A percentile compares a stretch with the other conserved stretches of the same genome.
These are phyloP conservation scores for Corythaeola cristata DNA, from an alignment of 2,113 vertebrate species.

Conservation along the genomic window DNA sequence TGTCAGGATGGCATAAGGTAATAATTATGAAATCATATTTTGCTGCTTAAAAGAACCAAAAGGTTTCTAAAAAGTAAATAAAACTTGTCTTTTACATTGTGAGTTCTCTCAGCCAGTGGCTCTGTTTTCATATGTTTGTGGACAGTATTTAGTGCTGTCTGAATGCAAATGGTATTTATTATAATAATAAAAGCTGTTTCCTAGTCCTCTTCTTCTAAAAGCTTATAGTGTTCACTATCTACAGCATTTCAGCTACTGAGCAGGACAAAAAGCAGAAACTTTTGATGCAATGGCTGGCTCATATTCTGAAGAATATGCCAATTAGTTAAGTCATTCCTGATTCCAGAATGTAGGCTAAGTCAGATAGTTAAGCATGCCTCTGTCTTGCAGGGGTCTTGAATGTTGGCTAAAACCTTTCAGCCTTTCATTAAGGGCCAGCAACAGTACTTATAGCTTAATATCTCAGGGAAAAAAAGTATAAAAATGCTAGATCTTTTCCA, in stretches of 20 bases:
- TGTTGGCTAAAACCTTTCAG: background rate
- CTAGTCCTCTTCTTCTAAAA: background rate
- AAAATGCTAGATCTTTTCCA: background rate
- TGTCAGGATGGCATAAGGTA: conserved; percentile 61
- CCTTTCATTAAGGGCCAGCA: background rate
- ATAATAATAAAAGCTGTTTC: conserved; percentile 19
- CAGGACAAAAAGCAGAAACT: background rate
- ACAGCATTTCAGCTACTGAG: background rate
- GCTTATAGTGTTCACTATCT: background rate
- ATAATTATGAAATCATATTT: conserved; percentile 65
- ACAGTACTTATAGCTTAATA: background rate
- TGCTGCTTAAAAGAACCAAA: conserved; percentile 54
- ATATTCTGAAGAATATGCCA: background rate
- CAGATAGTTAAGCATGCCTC: background rate
- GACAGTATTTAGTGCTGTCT: conserved; percentile 7
- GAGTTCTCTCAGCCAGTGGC: background rate
- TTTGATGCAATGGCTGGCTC: background rate
- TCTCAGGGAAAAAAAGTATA: background rate
- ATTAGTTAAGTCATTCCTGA: background rate
- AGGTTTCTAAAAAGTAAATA: conserved; percentile 55
- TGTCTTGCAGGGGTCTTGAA: background rate
- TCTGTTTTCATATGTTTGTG: background rate
- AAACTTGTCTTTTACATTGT: background rate
- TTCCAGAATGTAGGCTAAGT: background rate
- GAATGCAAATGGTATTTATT: conserved; percentile 5